Evolutionary conservation across 2,888 invertebrate genomes (phyloP), one percentile per base, ranked within the genome.

Genomic region (Scaptomyza tumidula): DNA sequence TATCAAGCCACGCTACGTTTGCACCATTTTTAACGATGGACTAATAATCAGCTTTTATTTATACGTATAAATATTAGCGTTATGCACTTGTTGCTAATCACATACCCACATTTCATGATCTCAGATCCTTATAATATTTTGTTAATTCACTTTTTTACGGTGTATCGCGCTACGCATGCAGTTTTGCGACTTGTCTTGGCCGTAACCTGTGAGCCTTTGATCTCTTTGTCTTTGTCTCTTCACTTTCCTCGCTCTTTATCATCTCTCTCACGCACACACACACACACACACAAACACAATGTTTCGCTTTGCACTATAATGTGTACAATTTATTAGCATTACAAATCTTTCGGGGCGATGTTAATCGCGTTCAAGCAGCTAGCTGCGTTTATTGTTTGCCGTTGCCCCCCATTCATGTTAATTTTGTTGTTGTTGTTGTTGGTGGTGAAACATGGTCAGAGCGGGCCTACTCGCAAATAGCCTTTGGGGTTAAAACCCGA

Each of bases 311-410:
- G 57, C 71, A 41, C 67, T 62, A 74, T 74, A 84, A 86, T 79
- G 81, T 78, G 70, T 71, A 75, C 68, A 81, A 78, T 85, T 81
- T 84, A 85, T 85, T 84, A 80, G 85, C 85, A 86, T 84, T 84
- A 81, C 85, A 79, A 85, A 86, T 86, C 86, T 81, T 69, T 70
- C n/a, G 79, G 70, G 59, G 71, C 85, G 75, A 79, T 84, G 81
- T 73, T 73, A 79, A 81, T 81, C 84, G 83, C 70, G 16, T 62
- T 55, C 52, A 70, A 59, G 69, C 71, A 62, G 50, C 75, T 57
- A 63, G 68, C 71, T 67, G 62, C 69, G 65, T 76, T 71, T 76
- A 76, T 70, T 73, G 77, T 75, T 77, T 64, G 63, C 52, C 54
- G 49, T 72, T 64, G 72, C 33, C 44, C 52, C 56, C 46, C 56